phyloP scores from a whole-genome alignment of 2,888 invertebrate species.

The Diarsia mendica region DNA sequence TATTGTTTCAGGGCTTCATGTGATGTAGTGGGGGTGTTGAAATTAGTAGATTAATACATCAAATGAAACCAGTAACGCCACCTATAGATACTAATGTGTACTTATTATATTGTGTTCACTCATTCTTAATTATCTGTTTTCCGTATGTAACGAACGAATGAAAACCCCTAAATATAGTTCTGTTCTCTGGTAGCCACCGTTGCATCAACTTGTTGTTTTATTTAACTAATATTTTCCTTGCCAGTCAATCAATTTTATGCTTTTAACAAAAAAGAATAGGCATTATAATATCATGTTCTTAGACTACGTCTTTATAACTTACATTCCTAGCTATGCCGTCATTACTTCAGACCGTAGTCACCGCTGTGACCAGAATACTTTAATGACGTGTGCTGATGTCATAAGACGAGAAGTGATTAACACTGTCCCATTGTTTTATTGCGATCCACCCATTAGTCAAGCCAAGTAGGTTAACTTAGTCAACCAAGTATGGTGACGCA shows the following conservation, averaged over 20 bases:
- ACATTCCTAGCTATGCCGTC: slow-evolving; percentile 47
- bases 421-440: slow-evolving; percentile 52
- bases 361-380: slow-evolving; percentile 60
- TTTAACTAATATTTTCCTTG: too few relatives aligned
- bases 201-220: too few relatives aligned
- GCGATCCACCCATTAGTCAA: slow-evolving; percentile 37
- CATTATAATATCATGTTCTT: neutral
- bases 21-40: too few relatives aligned
- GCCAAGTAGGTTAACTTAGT: slow-evolving; percentile 35
- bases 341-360: slow-evolving; percentile 39
- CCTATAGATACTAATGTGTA: too few relatives aligned
- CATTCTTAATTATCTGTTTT: too few relatives aligned
- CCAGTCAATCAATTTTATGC: neutral
- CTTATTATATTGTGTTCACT: too few relatives aligned
- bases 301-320: neutral
- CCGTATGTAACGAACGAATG: too few relatives aligned
- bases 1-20: too few relatives aligned
- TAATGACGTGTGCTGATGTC: slow-evolving; percentile 67
- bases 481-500: slow-evolving; percentile 33
- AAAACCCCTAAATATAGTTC: too few relatives aligned
- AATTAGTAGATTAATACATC: too few relatives aligned
- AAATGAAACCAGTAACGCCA: too few relatives aligned
- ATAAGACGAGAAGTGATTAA: slow-evolving; percentile 51
- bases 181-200: too few relatives aligned
- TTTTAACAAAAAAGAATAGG: neutral